Conservation (phyloP, 2,797 vertebrate species). For the Atherinosoma microstoma region DNA sequence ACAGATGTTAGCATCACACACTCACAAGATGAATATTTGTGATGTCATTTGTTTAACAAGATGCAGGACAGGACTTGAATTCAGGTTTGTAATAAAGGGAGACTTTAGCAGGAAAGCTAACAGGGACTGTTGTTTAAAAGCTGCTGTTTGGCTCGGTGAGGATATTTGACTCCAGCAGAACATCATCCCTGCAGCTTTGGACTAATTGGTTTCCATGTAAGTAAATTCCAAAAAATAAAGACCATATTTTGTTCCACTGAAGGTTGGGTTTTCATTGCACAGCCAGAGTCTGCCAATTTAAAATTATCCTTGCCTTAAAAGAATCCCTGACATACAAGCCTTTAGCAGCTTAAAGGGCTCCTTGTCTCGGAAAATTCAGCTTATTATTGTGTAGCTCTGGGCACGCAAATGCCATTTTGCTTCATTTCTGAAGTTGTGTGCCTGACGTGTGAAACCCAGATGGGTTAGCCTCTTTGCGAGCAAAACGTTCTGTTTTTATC, state of each 20-base stretch:
- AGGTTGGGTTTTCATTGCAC: neutral
- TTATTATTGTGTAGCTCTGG: neutral
- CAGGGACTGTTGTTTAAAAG: neutral
- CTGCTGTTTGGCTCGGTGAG: neutral
- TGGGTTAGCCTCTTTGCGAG: neutral
- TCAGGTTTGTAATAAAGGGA: neutral
- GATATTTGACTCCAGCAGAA: neutral
- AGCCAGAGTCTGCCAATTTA: neutral
- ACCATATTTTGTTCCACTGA: neutral
- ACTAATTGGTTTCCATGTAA: neutral
- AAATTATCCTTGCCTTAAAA: neutral
- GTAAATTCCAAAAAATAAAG: neutral
- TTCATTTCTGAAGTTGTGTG: neutral
- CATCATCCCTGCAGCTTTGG: neutral
- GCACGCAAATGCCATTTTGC: neutral
- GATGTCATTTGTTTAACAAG: neutral
- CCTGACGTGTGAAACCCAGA: neutral
- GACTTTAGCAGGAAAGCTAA: neutral
- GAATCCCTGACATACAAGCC: neutral
- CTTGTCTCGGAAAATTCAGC: neutral
- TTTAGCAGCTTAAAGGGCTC: neutral
- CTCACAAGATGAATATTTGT: neutral
- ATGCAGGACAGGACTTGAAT: neutral
- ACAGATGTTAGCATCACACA: neutral
- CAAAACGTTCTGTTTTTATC: neutral